phyloP scores from a whole-genome alignment of 2,797 vertebrate species.

The Gorsachius magnificus region DNA sequence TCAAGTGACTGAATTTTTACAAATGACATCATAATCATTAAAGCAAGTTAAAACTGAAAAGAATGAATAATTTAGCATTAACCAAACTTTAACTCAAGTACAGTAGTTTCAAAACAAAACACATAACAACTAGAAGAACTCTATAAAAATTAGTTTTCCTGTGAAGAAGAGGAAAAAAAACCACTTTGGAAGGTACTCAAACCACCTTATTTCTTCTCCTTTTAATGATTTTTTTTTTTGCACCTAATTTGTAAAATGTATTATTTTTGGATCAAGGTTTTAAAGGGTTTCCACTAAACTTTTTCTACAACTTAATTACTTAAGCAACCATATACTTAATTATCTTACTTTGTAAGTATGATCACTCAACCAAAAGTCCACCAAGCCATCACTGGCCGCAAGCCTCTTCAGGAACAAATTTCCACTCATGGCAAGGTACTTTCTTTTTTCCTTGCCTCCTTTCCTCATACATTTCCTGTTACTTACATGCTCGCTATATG shows the following conservation, averaged over 20 bases:
- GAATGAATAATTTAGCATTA: neutral
- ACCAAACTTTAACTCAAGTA: neutral
- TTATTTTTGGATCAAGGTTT: neutral
- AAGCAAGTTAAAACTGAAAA: neutral
- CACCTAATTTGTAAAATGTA: neutral
- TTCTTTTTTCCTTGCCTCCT: neutral
- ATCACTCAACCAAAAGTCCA: neutral
- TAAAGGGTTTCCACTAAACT: neutral
- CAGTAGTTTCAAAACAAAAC: neutral
- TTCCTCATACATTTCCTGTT: neutral
- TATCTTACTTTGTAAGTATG: neutral
- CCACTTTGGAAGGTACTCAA: neutral
- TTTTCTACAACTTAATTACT: no score
- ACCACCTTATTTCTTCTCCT: neutral
- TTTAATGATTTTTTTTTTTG: constrained; percentile 1
- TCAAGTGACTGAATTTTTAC: neutral
- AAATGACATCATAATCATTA: neutral
- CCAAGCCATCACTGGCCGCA: neutral
- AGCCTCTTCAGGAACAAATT: neutral
- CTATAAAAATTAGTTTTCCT: neutral
- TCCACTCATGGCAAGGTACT: neutral
- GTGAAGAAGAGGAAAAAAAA: neutral
- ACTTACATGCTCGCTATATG: neutral
- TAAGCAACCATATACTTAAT: no score
- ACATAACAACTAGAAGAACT: neutral